Base-by-base conservation (phyloP, 2,797 vertebrate genomes). In the Cottoperca gobio region DNA sequence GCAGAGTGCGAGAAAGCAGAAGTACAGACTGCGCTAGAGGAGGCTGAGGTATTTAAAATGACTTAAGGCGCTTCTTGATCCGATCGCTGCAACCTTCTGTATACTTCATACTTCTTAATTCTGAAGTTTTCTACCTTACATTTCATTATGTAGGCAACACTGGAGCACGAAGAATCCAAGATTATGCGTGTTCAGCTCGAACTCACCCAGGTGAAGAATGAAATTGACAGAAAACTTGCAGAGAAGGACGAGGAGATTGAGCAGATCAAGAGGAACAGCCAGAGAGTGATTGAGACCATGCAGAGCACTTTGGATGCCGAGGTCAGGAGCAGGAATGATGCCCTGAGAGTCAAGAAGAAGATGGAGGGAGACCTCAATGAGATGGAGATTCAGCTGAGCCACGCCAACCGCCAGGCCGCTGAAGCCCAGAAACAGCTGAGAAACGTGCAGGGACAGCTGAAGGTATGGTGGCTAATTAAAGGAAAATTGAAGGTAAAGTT, bases 241-340 rank as follows among this genome's bases (percentile, higher is more conserved):
- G 97, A 98, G 91, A 99, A 98, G 83, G 97, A 97, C 8, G 96
- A 98, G 75, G 97, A 98, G 92, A 96, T 97, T 0, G 96, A 97
- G 2, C 96, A 97, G 88, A 92, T 97, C 77, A 97, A 97, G 91
- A 95, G 95, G 76, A 97, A 96, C 84, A 95, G 94, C 84, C 97
- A 97, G 89, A 93, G 95, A 37, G 88, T 95, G 6, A 86, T 95
- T 4, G 97, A 97, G 10, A 87, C 97, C 64, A 93, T 95, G 94
- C 97, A 97, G 88, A 97, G 53, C 65, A 87, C 87, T 11, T 78
- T 99, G 88, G 97, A 98, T 52, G 84, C 96, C 0, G 97, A 98
- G 80, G 77, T 96, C 88, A 95, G 95, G 76, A 97, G 96, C 95
- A 96, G 96, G 81, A 98, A 97, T 0, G 96, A 98, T 28, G 96